phyloP scores from a whole-genome alignment of 2,888 invertebrate genomes.

The Salticus scenicus region DNA sequence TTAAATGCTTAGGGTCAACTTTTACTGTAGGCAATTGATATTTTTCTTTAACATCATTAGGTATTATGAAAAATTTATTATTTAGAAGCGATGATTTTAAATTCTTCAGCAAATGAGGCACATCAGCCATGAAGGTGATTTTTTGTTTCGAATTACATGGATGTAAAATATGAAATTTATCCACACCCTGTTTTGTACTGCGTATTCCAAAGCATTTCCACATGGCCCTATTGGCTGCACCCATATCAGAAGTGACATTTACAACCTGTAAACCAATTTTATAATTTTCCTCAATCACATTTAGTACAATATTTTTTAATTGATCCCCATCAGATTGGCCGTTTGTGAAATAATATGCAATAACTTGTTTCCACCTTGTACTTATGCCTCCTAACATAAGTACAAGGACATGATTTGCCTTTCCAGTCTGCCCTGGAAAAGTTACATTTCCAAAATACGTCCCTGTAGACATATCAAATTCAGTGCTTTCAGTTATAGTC shows the following conservation, averaged over 20 bases:
- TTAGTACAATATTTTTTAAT: background rate
- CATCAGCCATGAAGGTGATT: too few species aligned
- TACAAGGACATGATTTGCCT: slow-evolving; percentile 21
- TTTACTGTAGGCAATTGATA: too few species aligned
- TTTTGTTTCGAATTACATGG: background rate
- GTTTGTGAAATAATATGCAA: slow-evolving; percentile 5
- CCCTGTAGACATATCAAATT: background rate
- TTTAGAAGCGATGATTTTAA: background rate
- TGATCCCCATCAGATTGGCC: background rate
- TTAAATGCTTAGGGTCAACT: too few species aligned
- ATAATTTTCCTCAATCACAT: background rate
- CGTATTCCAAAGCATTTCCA: too few species aligned
- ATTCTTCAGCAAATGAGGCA: slow-evolving; percentile 13
- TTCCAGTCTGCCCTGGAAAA: background rate
- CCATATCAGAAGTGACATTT: background rate
- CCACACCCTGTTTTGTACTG: too few species aligned
- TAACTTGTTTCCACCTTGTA: background rate
- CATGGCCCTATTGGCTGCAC: background rate
- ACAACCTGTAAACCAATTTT: background rate
- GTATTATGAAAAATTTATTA: background rate
- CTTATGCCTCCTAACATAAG: slow-evolving; percentile 8
- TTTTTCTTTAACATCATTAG: too few species aligned
- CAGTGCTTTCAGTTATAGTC: background rate
- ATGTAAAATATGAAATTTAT: background rate
- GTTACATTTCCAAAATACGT: slow-evolving; percentile 25